These are phyloP conservation scores for Drosophila ogumai DNA, from an alignment of 1,140 invertebrate species.

Conservation along the genomic window DNA sequence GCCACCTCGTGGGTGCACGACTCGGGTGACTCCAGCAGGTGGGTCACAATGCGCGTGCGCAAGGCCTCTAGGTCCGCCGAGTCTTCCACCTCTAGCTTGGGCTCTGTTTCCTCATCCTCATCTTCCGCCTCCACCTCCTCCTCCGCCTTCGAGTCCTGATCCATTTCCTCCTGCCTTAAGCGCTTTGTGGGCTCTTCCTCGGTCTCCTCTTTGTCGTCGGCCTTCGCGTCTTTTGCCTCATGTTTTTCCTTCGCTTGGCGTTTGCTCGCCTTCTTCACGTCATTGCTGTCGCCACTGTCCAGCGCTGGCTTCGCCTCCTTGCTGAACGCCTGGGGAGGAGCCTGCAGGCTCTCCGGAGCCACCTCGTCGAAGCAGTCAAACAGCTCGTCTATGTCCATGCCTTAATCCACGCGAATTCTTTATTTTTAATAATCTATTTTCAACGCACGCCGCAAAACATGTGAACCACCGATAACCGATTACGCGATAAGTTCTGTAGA, in stretches of 20 bases:
- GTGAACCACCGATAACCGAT: conserved; percentile 17
- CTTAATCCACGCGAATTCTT: not conserved
- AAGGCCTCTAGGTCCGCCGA: conserved; percentile 80
- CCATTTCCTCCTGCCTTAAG: conserved; percentile 13
- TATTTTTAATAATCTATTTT: conserved; percentile 19
- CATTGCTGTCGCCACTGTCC: not conserved
- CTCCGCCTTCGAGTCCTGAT: not conserved
- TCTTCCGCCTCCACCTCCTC: conserved; percentile 10
- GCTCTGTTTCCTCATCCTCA: not conserved
- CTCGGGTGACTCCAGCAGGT: conserved; percentile 94
- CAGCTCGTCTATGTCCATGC: conserved; percentile 81
- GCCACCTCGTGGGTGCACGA: conserved; percentile 97
- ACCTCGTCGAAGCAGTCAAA: conserved; percentile 77
- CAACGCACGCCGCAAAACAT: conserved; percentile 40
- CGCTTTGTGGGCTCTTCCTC: conserved; percentile 35
- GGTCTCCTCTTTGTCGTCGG: not conserved
- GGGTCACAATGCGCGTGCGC: conserved; percentile 90
- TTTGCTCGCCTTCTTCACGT: conserved; percentile 35
- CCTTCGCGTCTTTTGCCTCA: not conserved
- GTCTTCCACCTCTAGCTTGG: conserved; percentile 63
- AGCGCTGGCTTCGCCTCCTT: conserved; percentile 1
- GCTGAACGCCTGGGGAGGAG: conserved; percentile 2
- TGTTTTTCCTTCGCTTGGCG: conserved; percentile 26
- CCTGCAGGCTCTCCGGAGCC: conserved; percentile 31
- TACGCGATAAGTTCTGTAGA: not conserved